Percentiles rank a stretch among this genome's conserved stretches.
phyloP scores from a whole-genome alignment of 2,113 vertebrate genomes.

The Panurus biarmicus region DNA sequence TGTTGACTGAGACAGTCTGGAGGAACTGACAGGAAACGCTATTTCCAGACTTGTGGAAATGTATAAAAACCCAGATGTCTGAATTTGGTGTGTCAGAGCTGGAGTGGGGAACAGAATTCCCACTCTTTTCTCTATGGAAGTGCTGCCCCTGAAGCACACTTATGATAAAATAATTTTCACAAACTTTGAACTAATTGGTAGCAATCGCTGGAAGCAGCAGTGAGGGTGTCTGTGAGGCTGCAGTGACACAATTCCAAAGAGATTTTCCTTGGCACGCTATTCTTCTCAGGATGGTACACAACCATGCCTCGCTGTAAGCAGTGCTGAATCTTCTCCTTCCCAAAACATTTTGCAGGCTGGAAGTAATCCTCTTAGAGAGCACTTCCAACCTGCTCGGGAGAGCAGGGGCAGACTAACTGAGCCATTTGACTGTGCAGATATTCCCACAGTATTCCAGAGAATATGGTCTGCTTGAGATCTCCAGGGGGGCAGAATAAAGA shows the following conservation, averaged over 20 bases:
- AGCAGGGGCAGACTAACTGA: not conserved
- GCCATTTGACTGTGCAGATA: not conserved
- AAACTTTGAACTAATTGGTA: not conserved
- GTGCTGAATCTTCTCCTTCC: not conserved
- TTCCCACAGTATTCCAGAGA: not conserved
- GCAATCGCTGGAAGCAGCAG: not conserved
- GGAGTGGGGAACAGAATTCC: not conserved
- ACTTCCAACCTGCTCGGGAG: not conserved
- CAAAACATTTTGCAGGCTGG: not conserved
- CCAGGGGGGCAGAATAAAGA: not conserved
- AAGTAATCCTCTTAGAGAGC: not conserved
- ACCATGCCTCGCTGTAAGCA: fast-evolving
- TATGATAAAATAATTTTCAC: not conserved
- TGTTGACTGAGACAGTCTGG: conserved; percentile 35
- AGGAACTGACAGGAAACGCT: not conserved
- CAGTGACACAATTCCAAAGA: not conserved
- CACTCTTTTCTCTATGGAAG: not conserved
- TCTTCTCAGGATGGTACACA: not conserved
- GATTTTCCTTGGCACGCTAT: not conserved
- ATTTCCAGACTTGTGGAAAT: not conserved
- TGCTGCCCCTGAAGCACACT: not conserved
- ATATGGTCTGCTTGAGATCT: not conserved
- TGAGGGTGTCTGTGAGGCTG: not conserved
- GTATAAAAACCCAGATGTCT: not conserved
- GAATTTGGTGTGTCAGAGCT: not conserved